These are phyloP conservation scores for Drosophila nigritarsus DNA, from an alignment of 2,888 invertebrate genomes.

Conservation along the genomic window DNA sequence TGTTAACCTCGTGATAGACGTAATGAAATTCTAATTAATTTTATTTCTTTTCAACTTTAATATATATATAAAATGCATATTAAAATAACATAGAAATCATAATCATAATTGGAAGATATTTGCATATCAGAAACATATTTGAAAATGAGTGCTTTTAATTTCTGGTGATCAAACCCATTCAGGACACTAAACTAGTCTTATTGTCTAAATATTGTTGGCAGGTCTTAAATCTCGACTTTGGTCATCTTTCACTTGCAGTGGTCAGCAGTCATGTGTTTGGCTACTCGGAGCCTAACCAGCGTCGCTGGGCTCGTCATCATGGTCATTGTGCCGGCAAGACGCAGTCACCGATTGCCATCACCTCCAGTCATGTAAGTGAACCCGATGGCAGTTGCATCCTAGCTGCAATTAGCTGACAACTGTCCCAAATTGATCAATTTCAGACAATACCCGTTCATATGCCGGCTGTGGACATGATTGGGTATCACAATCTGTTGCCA, in stretches of 20 bases:
- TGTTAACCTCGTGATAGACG: background rate
- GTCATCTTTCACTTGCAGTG: slow-evolving; percentile 53
- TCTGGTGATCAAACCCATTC: background rate
- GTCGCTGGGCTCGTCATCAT: slow-evolving; percentile 88
- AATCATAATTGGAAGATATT: background rate
- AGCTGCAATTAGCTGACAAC: background rate
- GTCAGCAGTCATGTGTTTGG: slow-evolving; percentile 86
- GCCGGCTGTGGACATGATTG: slow-evolving; percentile 90
- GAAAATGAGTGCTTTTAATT: background rate
- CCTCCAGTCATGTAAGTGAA: slow-evolving; percentile 85
- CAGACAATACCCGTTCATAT: slow-evolving; percentile 88
- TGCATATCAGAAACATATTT: background rate
- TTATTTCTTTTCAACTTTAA: background rate
- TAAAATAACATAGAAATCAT: background rate
- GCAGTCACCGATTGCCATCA: slow-evolving; percentile 88
- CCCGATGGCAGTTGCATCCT: background rate
- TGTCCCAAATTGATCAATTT: slow-evolving; percentile 16
- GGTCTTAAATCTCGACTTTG: background rate
- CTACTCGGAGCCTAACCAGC: slow-evolving; percentile 88
- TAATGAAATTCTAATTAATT: background rate
- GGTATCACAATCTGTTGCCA: slow-evolving; percentile 89
- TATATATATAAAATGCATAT: background rate
- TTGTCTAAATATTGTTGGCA: background rate
- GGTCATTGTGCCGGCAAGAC: slow-evolving; percentile 88
- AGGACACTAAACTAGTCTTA: background rate